Base-by-base conservation (phyloP, 1,140 invertebrate genomes). In the Megalopta genalis region DNA sequence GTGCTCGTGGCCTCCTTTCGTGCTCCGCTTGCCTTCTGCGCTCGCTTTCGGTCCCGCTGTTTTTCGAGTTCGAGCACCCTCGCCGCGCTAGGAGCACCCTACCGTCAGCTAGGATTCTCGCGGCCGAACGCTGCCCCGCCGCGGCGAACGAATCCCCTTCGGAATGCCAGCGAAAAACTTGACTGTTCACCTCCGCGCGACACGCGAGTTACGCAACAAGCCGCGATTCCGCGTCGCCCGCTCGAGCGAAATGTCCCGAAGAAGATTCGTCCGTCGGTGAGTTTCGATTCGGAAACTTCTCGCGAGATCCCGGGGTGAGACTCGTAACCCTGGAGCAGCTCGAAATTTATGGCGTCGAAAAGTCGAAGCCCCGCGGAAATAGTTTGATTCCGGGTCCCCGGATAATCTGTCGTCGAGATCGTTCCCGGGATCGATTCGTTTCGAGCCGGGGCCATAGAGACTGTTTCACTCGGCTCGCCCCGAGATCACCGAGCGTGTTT, bases 1-100 rank as follows among this genome's bases (percentile, higher is more conserved):
- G 42, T 46, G 39, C 69, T 77, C 77, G 71, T 84, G 78, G 82
- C 79, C 77, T 81, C 68, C 39, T 87, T 84, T 81, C 83, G 14
- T 7, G 37, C 5, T 25, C 21, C n/a, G 65, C n/a, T 73, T 65
- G 60, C n/a, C n/a, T 73, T 59, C 49, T 75, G 25, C 49, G 39
- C 32, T 82, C 62, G 27, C 46, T 79, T 68, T 21, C 57, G 64
- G 5, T 46, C 70, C 60, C n/a, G 46, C 32, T n/a, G 14, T 74
- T 57, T 23, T 54, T 25, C 25, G 2, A 46, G 39, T 37, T 68
- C 21, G 2, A 60, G 64, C 23, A 67, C 54, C 14, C 54, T 59
- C 7, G 37, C 9, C 25, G 16, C 39, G 49, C 12, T 21, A 23
- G 1, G 21, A 9, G 54, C 1, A 32, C 32, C 32, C 32, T 32